Evolutionary conservation across 2,113 vertebrate genomes (phyloP).

Genomic region (Anarhynchus alexandrinus): DNA sequence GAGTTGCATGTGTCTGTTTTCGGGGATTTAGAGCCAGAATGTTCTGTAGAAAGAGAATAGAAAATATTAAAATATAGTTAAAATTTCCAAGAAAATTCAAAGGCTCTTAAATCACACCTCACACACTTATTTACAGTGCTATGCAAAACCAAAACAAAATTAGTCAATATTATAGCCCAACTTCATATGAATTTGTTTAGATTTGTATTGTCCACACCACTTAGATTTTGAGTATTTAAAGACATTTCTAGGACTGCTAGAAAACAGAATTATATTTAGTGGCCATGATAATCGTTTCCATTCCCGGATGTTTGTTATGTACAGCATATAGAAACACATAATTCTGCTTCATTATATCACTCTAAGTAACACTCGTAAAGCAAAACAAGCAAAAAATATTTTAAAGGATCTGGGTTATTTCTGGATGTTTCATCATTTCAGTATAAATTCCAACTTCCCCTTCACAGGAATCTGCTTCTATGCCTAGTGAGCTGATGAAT

Average conservation of each 20-base stretch:
- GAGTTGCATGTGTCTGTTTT: slow-evolving; percentile 75
- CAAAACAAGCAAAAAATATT: background rate
- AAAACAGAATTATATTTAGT: background rate
- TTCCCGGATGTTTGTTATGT: background rate
- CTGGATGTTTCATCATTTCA: background rate
- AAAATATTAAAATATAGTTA: background rate
- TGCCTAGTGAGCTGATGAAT: background rate
- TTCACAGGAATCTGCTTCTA: background rate
- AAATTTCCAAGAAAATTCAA: background rate
- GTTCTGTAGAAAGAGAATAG: slow-evolving; percentile 66
- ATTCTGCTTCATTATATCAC: background rate
- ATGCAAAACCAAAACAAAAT: background rate
- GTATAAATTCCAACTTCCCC: background rate
- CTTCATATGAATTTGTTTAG: background rate
- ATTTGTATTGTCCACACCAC: background rate
- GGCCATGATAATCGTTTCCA: background rate
- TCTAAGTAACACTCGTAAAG: background rate
- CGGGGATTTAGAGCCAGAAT: slow-evolving; percentile 87
- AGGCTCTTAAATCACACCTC: background rate
- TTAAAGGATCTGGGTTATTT: background rate
- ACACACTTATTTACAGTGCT: background rate
- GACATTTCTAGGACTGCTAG: background rate
- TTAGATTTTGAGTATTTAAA: background rate
- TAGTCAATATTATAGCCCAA: background rate
- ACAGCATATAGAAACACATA: background rate